A percentile compares a stretch with the other conserved stretches of the same genome.
These are phyloP conservation scores for Diploscapter pachys DNA, from an alignment of 1,140 invertebrate species.

Conservation along the genomic window DNA sequence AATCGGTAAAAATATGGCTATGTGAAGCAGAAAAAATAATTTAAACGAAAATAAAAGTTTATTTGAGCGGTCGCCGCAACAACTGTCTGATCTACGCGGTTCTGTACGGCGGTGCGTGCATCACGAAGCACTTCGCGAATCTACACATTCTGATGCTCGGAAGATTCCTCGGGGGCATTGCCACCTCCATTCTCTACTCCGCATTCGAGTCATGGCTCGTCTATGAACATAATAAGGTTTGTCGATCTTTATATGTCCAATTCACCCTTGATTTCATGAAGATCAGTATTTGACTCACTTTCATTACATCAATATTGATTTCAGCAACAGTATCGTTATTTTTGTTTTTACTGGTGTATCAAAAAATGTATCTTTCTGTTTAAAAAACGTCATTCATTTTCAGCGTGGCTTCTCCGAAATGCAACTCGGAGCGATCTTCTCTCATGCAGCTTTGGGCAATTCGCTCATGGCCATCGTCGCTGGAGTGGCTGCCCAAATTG, in stretches of 20 bases:
- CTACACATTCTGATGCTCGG: neutral
- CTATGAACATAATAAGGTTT: neutral
- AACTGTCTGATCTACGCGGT: neutral
- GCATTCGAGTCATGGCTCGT: neutral
- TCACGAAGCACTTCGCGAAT: neutral
- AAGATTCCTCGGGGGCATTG: neutral
- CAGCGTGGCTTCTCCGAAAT: neutral
- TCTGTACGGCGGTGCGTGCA: neutral
- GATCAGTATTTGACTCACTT: neutral
- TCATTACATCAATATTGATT: conserved; percentile 1
- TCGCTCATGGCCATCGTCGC: neutral
- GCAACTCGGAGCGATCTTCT: neutral
- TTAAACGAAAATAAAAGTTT: neutral
- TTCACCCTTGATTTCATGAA: neutral
- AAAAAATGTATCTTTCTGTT: conserved; percentile 2
- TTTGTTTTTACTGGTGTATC: neutral
- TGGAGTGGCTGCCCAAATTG: neutral
- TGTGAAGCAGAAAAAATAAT: too few relatives aligned
- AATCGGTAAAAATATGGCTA: too few relatives aligned
- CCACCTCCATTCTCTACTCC: conserved; percentile 1
- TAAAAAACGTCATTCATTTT: neutral
- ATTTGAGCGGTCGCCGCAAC: neutral
- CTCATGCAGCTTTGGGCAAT: neutral
- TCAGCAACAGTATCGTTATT: neutral
- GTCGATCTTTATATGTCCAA: too few relatives aligned